Percentiles rank a stretch among this genome's conserved stretches.
Conservation (phyloP, 2,888 invertebrate species). For the Seladonia tumulorum region DNA sequence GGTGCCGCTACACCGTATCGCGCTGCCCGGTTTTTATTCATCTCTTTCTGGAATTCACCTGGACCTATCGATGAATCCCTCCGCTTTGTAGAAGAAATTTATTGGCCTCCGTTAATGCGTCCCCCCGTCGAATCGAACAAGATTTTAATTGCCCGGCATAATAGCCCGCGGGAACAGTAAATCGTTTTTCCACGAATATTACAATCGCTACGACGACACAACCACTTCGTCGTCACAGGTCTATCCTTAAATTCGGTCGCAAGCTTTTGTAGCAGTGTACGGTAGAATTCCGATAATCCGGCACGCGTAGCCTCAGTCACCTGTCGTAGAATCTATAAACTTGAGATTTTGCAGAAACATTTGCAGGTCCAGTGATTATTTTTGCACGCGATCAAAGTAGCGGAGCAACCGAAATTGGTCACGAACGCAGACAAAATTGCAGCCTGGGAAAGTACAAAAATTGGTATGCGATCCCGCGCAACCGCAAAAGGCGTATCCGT, state of each 20-base stretch:
- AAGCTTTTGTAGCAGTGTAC: background rate
- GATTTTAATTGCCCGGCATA: constrained; percentile 7
- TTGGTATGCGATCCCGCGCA: background rate
- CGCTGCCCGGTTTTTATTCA: constrained; percentile 1
- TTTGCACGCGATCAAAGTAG: background rate
- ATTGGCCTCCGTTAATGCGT: constrained; percentile 10
- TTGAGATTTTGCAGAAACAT: background rate
- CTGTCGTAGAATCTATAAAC: too few species aligned
- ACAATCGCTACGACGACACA: background rate
- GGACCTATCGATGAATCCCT: background rate
- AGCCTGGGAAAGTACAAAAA: background rate
- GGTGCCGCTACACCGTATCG: constrained; percentile 16
- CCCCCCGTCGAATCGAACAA: background rate
- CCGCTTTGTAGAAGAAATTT: constrained; percentile 7
- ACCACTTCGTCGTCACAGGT: background rate
- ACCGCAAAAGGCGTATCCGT: background rate
- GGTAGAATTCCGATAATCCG: too few species aligned
- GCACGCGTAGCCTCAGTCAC: too few species aligned
- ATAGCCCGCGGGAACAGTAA: constrained; percentile 2
- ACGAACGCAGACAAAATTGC: background rate
- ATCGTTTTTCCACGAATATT: background rate
- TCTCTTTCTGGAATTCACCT: background rate
- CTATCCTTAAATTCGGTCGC: background rate
- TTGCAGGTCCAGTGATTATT: background rate
- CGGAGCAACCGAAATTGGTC: background rate